Conservation (phyloP, 2,797 vertebrate genomes). For the Chaenodraco wilsoni region DNA sequence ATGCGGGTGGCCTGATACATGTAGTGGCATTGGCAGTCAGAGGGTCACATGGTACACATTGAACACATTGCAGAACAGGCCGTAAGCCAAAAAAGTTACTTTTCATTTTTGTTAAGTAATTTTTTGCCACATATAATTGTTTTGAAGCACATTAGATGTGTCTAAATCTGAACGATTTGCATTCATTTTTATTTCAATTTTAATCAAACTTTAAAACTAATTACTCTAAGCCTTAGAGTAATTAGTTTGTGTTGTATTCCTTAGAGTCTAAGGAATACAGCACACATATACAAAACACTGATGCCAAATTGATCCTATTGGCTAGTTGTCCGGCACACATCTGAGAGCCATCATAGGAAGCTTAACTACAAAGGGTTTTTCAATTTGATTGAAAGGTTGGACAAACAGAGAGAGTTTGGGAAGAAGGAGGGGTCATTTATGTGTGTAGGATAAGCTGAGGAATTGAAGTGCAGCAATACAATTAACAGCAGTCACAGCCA, state of each 20-base stretch:
- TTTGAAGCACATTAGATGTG: not conserved
- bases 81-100: too few relatives aligned
- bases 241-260: too few relatives aligned
- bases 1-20: slow-evolving; percentile 14
- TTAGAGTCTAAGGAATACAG: not conserved
- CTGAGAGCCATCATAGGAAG: slow-evolving; percentile 7
- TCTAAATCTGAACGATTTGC: not conserved
- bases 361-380: slow-evolving; percentile 32
- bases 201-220: not conserved
- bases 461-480: slow-evolving; percentile 77
- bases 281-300: not conserved
- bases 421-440: slow-evolving; percentile 11
- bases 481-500: slow-evolving; percentile 80
- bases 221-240: not conserved
- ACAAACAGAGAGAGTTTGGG: slow-evolving; percentile 19
- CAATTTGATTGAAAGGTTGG: slow-evolving; percentile 52
- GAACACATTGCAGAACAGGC: not conserved
- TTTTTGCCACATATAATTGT: not conserved
- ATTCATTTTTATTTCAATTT: not conserved
- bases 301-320: not conserved
- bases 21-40: slow-evolving; percentile 34
- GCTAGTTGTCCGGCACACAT: slow-evolving; percentile 11
- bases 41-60: slow-evolving; percentile 20
- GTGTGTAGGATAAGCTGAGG: slow-evolving; percentile 58
- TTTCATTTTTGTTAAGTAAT: too few relatives aligned